phyloP scores from a whole-genome alignment of 2,797 vertebrate genomes.

The Schizothorax lantsangensis region DNA sequence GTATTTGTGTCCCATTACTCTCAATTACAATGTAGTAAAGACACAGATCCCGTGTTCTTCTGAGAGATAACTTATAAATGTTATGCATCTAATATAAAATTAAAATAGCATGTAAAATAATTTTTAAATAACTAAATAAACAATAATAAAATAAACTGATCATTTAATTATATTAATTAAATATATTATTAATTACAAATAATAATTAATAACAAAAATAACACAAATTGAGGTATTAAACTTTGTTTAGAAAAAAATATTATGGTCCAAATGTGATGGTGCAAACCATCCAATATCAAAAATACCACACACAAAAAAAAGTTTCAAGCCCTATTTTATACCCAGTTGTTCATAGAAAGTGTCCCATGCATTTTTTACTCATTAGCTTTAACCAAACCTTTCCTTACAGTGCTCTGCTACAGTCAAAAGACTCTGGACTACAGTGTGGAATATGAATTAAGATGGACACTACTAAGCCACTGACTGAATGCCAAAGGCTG shows the following conservation, averaged over 20 bases:
- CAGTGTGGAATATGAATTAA: slow-evolving; percentile 36
- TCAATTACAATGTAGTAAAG: background rate
- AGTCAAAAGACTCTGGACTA: slow-evolving; percentile 22
- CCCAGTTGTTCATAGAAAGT: background rate
- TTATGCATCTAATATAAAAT: background rate
- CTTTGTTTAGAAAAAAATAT: background rate
- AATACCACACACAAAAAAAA: background rate
- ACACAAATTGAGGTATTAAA: background rate
- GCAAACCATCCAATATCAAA: too few species aligned
- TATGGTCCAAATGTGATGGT: background rate
- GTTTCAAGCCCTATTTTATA: background rate
- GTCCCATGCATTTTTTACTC: background rate
- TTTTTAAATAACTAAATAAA: background rate
- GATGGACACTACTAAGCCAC: slow-evolving; percentile 42
- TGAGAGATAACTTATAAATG: background rate
- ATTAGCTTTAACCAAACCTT: background rate
- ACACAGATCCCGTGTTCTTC: background rate
- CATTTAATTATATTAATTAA: background rate
- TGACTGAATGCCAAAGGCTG: slow-evolving; percentile 54
- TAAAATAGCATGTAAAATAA: background rate
- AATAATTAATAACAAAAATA: background rate
- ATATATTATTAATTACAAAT: background rate
- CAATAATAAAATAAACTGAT: background rate
- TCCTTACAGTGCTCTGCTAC: background rate
- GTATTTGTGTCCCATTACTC: background rate